Base-by-base conservation (phyloP, 2,113 vertebrate genomes). In the Dryoscopus gambensis region DNA sequence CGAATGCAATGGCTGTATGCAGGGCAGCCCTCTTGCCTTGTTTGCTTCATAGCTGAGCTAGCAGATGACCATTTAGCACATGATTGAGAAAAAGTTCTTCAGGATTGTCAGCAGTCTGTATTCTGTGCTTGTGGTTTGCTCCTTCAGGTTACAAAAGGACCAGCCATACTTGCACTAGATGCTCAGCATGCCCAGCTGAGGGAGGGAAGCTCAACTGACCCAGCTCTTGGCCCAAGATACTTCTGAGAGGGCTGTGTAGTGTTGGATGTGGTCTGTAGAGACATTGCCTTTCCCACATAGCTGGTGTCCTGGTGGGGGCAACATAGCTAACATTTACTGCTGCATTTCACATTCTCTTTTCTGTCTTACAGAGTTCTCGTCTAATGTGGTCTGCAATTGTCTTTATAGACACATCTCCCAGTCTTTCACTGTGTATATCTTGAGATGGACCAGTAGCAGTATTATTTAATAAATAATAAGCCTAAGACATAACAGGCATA, bases 121-220 rank as follows among this genome's bases (percentile, higher is more conserved):
- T 47, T 76, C 47, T 40, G 2, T 69, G 65, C 33, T 57, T 35
- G 60, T 31, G 37, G 23, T 85, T 84, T 40, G 13, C 25, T 70
- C 50, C 44, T 53, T 79, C 46, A 33, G 10, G 37, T 60, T 86
- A 18, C 27, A 31, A 4, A 78, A 75, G 47, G 10, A 68, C 42
- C 0, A 0, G 16, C 23, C 11, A 13, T 2, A 2, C 40, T 80
- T 40, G 28, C 11, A 18, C 24, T 37, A 15, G 19, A 18, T 37
- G 47, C 39, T 52, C n/a, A 56, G 57, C 7, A 0, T 35, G 8
- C 35, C 49, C 23, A 24, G 44, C 17, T 4, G 60, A 42, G 23
- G 50, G 39, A 56, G 9, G 0, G 0, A 76, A 88, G 44, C n/a
- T 90, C 1, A 0, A 1, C 15, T 57, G 39, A 18, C 25, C 18